A percentile compares a stretch with the other conserved stretches of the same genome.
Conservation (phyloP, 2,113 vertebrate species). For the Equus przewalskii region DNA sequence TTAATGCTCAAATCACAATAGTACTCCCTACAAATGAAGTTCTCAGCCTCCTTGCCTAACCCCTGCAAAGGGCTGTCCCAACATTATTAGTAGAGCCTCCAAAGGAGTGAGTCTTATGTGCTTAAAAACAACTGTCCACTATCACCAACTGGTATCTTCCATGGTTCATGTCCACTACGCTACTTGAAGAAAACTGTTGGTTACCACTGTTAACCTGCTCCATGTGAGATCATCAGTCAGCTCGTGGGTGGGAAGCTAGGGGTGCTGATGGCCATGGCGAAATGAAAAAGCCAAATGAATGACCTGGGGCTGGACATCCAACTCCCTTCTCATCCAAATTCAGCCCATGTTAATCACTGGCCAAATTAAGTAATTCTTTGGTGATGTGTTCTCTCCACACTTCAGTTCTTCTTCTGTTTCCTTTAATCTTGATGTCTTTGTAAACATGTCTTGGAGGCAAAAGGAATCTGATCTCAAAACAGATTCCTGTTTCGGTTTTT, state of each 20-base stretch:
- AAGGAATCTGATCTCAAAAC: constrained; percentile 82
- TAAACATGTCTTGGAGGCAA: constrained; percentile 76
- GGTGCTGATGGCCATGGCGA: neutral
- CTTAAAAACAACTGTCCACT: neutral
- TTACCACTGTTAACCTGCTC: neutral
- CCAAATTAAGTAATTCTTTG: neutral
- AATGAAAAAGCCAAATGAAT: constrained; percentile 34
- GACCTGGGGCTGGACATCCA: neutral
- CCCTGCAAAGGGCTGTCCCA: neutral
- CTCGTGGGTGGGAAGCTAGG: neutral
- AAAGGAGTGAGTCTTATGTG: neutral
- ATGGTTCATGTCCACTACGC: neutral
- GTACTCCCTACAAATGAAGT: neutral
- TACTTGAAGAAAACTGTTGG: neutral
- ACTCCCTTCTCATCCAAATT: neutral
- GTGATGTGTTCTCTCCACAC: constrained; percentile 5
- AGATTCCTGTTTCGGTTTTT: constrained; percentile 74
- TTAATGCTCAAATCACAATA: neutral
- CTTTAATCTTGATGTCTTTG: constrained; percentile 66
- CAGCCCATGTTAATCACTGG: neutral
- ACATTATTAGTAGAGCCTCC: neutral
- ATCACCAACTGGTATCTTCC: neutral
- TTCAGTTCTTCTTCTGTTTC: constrained; percentile 69
- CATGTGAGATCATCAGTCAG: neutral
- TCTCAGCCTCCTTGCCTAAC: neutral